phyloP scores from a whole-genome alignment of 2,113 vertebrate species.

The Bujurquina vittata region DNA sequence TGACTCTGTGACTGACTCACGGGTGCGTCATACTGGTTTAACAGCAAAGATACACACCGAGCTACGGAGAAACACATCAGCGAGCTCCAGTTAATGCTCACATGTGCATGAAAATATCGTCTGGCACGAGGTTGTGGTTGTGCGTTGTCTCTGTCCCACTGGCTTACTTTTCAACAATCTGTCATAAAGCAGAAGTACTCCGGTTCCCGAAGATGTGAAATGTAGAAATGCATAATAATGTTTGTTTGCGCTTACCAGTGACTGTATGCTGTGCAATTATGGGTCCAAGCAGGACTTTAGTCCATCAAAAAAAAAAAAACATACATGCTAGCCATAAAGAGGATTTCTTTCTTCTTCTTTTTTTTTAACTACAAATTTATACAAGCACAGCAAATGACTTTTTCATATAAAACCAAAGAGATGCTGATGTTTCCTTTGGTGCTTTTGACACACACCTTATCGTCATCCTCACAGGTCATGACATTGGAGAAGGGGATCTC shows the following conservation, averaged over 20 bases:
- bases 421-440: background rate
- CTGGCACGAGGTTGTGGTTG: background rate
- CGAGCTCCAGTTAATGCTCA: background rate
- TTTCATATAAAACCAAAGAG: background rate
- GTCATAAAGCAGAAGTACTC: conserved; percentile 8
- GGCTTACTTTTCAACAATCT: conserved; percentile 20
- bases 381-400: background rate
- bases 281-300: conserved; percentile 45
- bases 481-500: conserved; percentile 85
- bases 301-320: conserved; percentile 36
- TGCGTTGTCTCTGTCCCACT: conserved; percentile 27
- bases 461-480: conserved; percentile 96
- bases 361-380: background rate
- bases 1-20: conserved; percentile 12
- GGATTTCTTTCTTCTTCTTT: conserved; percentile 25
- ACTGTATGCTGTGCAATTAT: conserved; percentile 49
- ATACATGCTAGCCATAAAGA: conserved; percentile 27
- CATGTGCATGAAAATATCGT: background rate
- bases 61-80: background rate
- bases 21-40: background rate
- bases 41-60: background rate
- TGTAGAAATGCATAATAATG: conserved; percentile 55
- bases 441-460: conserved; percentile 85
- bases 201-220: conserved; percentile 15
- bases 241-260: conserved; percentile 9